Percentiles rank a stretch among this genome's conserved stretches.
Conservation (phyloP, 2,888 invertebrate genomes). For the Keiferia lycopersicella region DNA sequence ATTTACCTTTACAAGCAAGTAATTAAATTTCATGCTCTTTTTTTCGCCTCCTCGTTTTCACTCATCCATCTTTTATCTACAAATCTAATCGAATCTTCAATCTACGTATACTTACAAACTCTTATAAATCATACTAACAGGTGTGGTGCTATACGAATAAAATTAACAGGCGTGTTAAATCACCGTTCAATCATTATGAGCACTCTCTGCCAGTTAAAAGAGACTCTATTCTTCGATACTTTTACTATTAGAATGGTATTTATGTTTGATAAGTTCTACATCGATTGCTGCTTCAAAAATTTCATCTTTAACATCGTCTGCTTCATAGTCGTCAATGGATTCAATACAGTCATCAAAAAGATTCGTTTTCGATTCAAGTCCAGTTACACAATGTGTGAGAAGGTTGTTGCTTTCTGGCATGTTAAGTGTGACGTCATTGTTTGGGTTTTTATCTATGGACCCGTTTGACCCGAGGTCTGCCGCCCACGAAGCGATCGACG, state of each 20-base stretch:
- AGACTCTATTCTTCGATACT: conserved; percentile 10
- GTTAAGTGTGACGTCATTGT: conserved; percentile 51
- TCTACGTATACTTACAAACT: conserved; percentile 33
- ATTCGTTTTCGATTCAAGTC: not conserved
- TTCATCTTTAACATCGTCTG: not conserved
- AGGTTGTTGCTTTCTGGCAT: conserved; percentile 14
- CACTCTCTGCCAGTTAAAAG: conserved; percentile 21
- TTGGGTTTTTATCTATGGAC: conserved; percentile 70
- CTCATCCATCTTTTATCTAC: conserved; percentile 21
- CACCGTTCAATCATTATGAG: conserved; percentile 59
- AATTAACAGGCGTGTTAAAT: conserved; percentile 70
- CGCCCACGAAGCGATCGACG: conserved; percentile 64
- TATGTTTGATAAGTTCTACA: not conserved
- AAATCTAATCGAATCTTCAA: conserved; percentile 25
- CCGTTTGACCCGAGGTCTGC: conserved; percentile 71
- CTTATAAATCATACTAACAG: conserved; percentile 53
- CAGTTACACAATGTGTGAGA: conserved; percentile 11
- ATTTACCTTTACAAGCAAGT: conserved; percentile 5
- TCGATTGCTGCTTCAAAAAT: not conserved
- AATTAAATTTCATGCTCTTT: conserved; percentile 16
- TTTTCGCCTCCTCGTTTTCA: conserved; percentile 16
- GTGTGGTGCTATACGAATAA: conserved; percentile 46
- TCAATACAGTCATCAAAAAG: not conserved
- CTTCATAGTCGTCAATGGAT: not conserved
- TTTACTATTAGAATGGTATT: not conserved